Conservation (phyloP, 1,140 invertebrate genomes). For the Melipona quadrifasciata region DNA sequence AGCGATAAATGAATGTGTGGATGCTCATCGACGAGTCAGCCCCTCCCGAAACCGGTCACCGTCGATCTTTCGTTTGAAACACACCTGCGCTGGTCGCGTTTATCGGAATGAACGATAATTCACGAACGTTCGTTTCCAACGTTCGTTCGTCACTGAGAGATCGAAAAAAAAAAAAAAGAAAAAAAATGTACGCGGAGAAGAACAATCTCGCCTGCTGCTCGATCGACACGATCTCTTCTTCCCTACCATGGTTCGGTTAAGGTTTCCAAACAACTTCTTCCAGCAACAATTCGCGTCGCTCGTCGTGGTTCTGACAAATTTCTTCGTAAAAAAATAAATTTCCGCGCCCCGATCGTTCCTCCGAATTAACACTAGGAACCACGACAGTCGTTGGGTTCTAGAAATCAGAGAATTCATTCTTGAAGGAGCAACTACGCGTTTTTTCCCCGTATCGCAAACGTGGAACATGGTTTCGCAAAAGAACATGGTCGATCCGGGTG, state of each 20-base stretch:
- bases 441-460: background rate
- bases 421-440: background rate
- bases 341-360: background rate
- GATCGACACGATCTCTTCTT: background rate
- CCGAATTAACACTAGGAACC: background rate
- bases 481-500: conserved; percentile 25
- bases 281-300: background rate
- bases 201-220: background rate
- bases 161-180: background rate
- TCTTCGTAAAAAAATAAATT: conserved; percentile 27
- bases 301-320: background rate
- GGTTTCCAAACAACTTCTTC: background rate
- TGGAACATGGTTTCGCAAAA: background rate
- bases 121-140: background rate
- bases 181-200: background rate
- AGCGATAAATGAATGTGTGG: conserved; percentile 28
- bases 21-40: conserved; percentile 25
- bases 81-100: background rate
- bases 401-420: background rate
- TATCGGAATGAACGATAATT: background rate
- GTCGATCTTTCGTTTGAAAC: background rate
- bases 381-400: background rate
- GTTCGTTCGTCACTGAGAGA: background rate
- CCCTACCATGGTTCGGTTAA: background rate
- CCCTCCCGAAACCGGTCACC: background rate